These are phyloP conservation scores for Drosophila flavopinicola DNA, from an alignment of 2,888 invertebrate species.

Conservation along the genomic window DNA sequence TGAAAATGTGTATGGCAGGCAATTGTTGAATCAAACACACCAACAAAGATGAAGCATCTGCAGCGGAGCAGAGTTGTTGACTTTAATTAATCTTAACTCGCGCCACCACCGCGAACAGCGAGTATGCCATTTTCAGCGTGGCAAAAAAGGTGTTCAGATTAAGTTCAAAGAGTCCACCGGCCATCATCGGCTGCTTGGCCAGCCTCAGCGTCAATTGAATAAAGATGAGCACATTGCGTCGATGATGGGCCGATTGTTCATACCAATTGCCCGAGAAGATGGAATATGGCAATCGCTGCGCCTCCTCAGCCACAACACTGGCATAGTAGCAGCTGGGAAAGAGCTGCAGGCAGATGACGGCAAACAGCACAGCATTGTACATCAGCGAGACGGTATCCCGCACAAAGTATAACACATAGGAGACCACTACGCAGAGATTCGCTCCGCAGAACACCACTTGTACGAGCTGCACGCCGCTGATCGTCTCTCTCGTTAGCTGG, in stretches of 20 bases:
- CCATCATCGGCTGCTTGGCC: conserved; percentile 29
- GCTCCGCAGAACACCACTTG: conserved; percentile 57
- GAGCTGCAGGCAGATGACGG: conserved; percentile 49
- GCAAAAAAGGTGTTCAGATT: conserved; percentile 58
- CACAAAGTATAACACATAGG: conserved; percentile 45
- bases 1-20: conserved; percentile 7
- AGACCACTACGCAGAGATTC: conserved; percentile 50
- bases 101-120: conserved; percentile 60
- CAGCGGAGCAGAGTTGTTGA: conserved; percentile 4
- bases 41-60: conserved; percentile 4
- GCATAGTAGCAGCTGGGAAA: conserved; percentile 66
- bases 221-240: conserved; percentile 48
- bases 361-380: conserved; percentile 42
- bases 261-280: conserved; percentile 64
- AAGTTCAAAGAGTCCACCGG: conserved; percentile 54
- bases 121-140: conserved; percentile 70
- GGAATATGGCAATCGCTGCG: conserved; percentile 45
- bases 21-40: conserved; percentile 41
- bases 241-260: conserved; percentile 32
- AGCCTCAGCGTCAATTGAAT: conserved; percentile 39
- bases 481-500: conserved; percentile 21
- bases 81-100: conserved; percentile 58
- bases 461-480: conserved; percentile 51
- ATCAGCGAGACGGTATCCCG: conserved; percentile 19
- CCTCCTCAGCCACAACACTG: conserved; percentile 48